Base-by-base conservation (phyloP, 2,888 invertebrate species). In the Caenorhabditis sulstoni region DNA sequence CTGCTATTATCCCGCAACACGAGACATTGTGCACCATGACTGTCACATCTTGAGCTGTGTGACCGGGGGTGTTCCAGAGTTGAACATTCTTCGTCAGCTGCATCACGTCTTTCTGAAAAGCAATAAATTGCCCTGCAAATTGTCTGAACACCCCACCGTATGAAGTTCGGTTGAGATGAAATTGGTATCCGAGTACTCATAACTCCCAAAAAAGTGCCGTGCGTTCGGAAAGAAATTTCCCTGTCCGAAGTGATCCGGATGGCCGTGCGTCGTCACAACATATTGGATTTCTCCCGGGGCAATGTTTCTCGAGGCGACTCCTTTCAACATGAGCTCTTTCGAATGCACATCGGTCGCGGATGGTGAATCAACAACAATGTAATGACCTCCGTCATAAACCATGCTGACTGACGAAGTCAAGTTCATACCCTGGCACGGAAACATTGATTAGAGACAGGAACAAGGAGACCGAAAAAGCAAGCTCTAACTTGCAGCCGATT, bases 41-140 rank as follows among this genome's bases (percentile, higher is more conserved):
- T 12, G 85, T 83, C 44, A 88, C 68, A 76, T 88, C 87, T 57
- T 87, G 86, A 20, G 79, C 79, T 11, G 88, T 88, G 67, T 88
- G 88, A 2, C 88, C 88, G 4, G 88, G 87, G 45, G 89, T 89
- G 71, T 87, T 87, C 89, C 88, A 89, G 5, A 89, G 55, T 68
- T 88, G 81, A 16, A 88, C 82, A 50, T 88, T 89, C 44, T 68
- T 59, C 1, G 88, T 87, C 9, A 89, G 58, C 66, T 81, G 79
- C 85, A 89, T 87, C 16, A 73, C 75, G 11, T 85, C 79, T 47
- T 79, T 83, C 86, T 87, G 44, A 7, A 29, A 44, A 44, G 11
- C 44, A 7, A 9, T 3, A 47, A 12, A 5, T 39, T 20, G 41
- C 35, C 12, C 20, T 16, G 23, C 14, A 45, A 23, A 44, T 18